Evolutionary conservation across 2,113 vertebrate genomes (phyloP), one percentile per base, ranked within the genome.

Genomic region (Platycercus adscitus): DNA sequence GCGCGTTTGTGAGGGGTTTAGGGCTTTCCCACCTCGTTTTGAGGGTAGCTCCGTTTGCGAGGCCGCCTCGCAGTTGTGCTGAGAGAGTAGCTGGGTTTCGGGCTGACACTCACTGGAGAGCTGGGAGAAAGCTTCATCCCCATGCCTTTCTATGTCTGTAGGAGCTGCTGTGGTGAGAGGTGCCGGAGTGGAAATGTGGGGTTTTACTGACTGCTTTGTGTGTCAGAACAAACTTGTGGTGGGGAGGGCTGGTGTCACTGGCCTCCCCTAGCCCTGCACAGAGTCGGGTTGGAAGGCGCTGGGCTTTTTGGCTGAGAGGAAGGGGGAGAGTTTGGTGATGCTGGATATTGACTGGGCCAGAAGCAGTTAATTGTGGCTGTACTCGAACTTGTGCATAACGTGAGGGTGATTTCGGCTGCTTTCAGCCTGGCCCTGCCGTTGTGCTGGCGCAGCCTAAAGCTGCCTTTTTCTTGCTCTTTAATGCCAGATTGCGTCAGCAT

Each of bases 241-340:
- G 13, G 24, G 3, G 29, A 47, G 58, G n/a, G 13, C 17, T 26
- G 58, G 7, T 56, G 49, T 35, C 44, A 18, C 37, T 26, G 56
- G 4, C 18, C 3, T 17, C 14, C 6, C 29, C 17, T 11, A 13
- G 12, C 10, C 3, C 2, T 26, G 11, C n/a, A 15, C 26, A 23
- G 41, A 20, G 5, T 37, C 1, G 0, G 11, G 23, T 17, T 0
- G 4, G 44, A 69, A 43, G 41, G 7, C 7, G 1, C 11, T 14
- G 19, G 37, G 33, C 24, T n/a, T n/a, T 52, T 61, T 66, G 37
- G 20, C 7, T 10, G 6, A 41, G n/a, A 46, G 44, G 29, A 43
- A 56, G 37, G 12, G 21, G 20, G 20, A 55, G 29, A 6, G 24
- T 19, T 52, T 72, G 50, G 16, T 44, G 17, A 10, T 50, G 28